Evolutionary conservation across 1,140 invertebrate species (phyloP).

Genomic region (Hirudo medicinalis): DNA sequence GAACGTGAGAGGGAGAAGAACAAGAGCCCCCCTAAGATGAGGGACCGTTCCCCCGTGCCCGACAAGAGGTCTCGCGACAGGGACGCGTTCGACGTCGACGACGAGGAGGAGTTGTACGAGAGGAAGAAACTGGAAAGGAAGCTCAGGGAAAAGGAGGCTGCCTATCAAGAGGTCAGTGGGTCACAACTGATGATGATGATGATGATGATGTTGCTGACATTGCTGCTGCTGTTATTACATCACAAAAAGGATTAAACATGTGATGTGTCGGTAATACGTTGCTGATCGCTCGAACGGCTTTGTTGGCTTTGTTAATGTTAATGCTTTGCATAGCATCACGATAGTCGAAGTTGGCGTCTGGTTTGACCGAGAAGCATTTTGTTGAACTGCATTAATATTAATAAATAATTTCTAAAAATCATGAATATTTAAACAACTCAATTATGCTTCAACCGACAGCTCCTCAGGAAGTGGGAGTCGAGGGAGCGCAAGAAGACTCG

Average conservation of each 20-base stretch:
- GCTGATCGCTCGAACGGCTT: too few relatives aligned
- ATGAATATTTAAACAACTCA: too few relatives aligned
- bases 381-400: too few relatives aligned
- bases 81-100: constrained; percentile 45
- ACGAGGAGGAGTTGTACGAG: constrained; percentile 58
- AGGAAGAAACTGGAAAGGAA: constrained; percentile 76
- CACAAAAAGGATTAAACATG: too few relatives aligned
- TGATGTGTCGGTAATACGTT: too few relatives aligned
- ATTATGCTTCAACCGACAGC: constrained; percentile 31
- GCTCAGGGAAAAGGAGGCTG: constrained; percentile 78
- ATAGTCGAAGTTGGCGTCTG: too few relatives aligned
- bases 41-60: constrained; percentile 21
- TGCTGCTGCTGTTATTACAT: too few relatives aligned
- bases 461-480: constrained; percentile 72
- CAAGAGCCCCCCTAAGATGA: constrained; percentile 26
- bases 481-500: constrained; percentile 80
- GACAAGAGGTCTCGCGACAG: neutral
- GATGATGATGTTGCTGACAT: too few relatives aligned
- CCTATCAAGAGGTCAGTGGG: constrained; percentile 65
- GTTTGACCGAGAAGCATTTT: too few relatives aligned
- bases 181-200: neutral
- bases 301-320: too few relatives aligned
- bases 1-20: constrained; percentile 30
- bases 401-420: too few relatives aligned
- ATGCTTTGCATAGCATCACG: too few relatives aligned